Evolutionary conservation across 2,113 vertebrate species (phyloP), one percentile per base, ranked within the genome.

Genomic region (Seriola aureovittata): DNA sequence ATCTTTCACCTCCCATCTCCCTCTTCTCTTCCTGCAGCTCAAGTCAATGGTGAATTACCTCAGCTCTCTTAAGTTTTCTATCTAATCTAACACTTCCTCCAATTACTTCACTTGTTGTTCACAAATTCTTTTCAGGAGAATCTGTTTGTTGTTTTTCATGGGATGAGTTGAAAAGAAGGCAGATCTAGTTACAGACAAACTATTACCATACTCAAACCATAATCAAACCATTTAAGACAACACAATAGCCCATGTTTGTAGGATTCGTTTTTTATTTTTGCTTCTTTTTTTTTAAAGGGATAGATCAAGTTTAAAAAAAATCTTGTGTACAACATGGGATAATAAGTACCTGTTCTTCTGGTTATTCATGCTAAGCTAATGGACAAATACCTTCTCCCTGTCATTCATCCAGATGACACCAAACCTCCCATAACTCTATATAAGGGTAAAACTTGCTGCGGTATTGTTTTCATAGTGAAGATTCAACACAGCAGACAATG

Each of bases 91-190:
- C 32, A 38, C 63, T 46, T 67, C 54, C 54, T 42, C 36, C 34
- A 10, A 9, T 40, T 21, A 25, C 38, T 29, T 62, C 32, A 13
- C 25, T 25, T 54, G 62, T 68, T 67, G 34, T 36, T 42, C 40
- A 25, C 29, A n/a, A 40, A 23, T 40, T 72, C 29, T 69, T 70
- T 64, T 80, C 8, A 19, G 40, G 38, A 62, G 9, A 70, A 44
- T 42, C 19, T 34, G n/a, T 80, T 29, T 40, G 23, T 76, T 29
- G 46, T 52, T 87, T 74, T 75, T 57, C 8, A 21, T 6, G 9
- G 23, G 3, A 29, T 58, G 70, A 71, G 69, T 25, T 65, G 29
- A 44, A 76, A 66, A 46, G 48, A 29, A 57, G 46, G 42, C 63
- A 21, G 58, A 72, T 84, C 63, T 14, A 0, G 25, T 84, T 65